These are phyloP conservation scores for Lysandra bellargus DNA, from an alignment of 2,888 invertebrate species.

Conservation along the genomic window DNA sequence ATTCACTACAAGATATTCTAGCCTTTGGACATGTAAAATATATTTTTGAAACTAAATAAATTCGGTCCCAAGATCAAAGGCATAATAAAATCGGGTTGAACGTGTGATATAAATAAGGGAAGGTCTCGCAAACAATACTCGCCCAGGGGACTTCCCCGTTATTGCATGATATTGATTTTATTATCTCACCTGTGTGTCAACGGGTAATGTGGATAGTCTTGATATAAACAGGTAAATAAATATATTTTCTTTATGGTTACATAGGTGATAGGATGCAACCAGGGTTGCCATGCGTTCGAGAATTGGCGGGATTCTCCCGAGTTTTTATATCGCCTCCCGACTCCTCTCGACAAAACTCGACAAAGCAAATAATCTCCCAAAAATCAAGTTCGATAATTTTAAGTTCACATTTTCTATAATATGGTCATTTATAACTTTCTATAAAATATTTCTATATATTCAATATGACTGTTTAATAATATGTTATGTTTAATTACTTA, in stretches of 20 bases:
- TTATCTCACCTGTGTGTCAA: slow-evolving; percentile 29
- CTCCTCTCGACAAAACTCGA: too few species aligned
- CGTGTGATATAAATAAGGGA: neutral
- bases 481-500: too few species aligned
- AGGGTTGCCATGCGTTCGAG: too few species aligned
- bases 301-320: too few species aligned
- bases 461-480: too few species aligned
- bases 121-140: slow-evolving; percentile 25
- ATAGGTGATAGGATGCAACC: too few species aligned
- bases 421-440: too few species aligned
- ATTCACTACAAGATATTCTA: neutral
- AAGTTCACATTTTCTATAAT: too few species aligned
- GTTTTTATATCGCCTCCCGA: too few species aligned
- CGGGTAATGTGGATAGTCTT: neutral
- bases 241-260: neutral
- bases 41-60: neutral
- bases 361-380: too few species aligned
- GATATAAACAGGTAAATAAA: neutral
- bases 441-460: too few species aligned
- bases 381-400: too few species aligned
- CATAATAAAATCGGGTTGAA: slow-evolving; percentile 20
- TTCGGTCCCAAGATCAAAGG: neutral
- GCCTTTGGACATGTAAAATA: neutral
- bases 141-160: slow-evolving; percentile 23
- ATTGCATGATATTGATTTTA: slow-evolving; percentile 29